Percentiles rank a stretch among this genome's conserved stretches.
Evolutionary conservation across 2,888 invertebrate species (phyloP).

Genomic region (Hypomecis punctinalis): DNA sequence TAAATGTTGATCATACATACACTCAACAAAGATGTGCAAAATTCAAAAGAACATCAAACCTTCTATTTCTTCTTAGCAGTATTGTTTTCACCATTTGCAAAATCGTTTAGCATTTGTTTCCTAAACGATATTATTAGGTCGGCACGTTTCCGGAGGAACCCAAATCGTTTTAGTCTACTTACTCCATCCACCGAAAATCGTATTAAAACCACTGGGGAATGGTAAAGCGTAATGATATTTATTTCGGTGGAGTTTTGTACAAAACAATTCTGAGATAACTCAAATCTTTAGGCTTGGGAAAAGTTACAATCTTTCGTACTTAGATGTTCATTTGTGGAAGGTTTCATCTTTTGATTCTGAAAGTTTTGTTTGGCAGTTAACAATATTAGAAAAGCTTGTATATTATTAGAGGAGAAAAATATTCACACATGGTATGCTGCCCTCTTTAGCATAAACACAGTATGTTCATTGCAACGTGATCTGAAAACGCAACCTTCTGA

Average conservation of each 20-base stretch:
- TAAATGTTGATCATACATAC: no score
- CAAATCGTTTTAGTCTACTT: constrained; percentile 14
- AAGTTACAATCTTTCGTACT: background rate
- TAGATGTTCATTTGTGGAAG: no score
- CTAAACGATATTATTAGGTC: constrained; percentile 11
- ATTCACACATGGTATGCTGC: no score
- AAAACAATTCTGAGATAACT: background rate
- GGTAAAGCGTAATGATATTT: constrained; percentile 5
- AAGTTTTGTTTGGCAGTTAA: no score
- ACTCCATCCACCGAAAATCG: constrained; percentile 15
- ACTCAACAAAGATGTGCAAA: no score
- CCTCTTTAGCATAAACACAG: no score
- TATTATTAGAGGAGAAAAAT: no score
- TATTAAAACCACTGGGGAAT: constrained; percentile 7
- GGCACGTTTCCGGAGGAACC: constrained; percentile 12
- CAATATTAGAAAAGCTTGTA: no score
- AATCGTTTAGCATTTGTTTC: constrained; percentile 1
- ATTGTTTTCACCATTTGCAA: constrained; percentile 5
- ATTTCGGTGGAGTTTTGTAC: constrained; percentile 4
- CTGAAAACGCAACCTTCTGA: no score
- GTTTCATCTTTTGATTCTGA: no score
- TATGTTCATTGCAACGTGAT: no score
- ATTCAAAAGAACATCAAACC: background rate
- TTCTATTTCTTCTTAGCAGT: background rate
- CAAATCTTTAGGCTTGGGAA: background rate